Percentiles rank a stretch among this genome's conserved stretches.
phyloP scores from a whole-genome alignment of 2,797 vertebrate genomes.

The Lutjanus argentimaculatus region DNA sequence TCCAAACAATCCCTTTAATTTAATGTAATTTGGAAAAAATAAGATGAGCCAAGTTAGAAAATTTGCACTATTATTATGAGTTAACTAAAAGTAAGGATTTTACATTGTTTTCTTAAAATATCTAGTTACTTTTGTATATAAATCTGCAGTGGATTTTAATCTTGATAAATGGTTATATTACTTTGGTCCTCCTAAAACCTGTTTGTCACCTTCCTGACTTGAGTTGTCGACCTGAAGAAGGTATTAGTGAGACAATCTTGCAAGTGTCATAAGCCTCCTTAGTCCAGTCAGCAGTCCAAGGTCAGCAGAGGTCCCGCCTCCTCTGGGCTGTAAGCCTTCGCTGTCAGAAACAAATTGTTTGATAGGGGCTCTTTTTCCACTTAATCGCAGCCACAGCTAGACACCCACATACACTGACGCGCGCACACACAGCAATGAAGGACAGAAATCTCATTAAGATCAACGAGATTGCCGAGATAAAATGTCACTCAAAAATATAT shows the following conservation, averaged over 20 bases:
- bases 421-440: conserved; percentile 39
- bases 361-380: conserved; percentile 57
- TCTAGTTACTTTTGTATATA: not conserved
- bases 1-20: not conserved
- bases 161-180: not conserved
- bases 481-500: conserved; percentile 76
- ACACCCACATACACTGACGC: conserved; percentile 27
- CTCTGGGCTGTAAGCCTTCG: conserved; percentile 34
- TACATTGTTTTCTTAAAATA: not conserved
- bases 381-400: conserved; percentile 39
- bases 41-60: not conserved
- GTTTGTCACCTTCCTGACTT: conserved; percentile 21
- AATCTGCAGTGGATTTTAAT: not conserved
- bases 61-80: not conserved
- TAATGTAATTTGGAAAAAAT: not conserved
- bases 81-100: not conserved
- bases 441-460: conserved; percentile 81
- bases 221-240: conserved; percentile 15
- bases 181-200: not conserved
- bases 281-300: conserved; percentile 61
- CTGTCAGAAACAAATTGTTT: conserved; percentile 67
- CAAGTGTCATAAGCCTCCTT: conserved; percentile 51
- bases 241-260: conserved; percentile 37
- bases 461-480: conserved; percentile 73
- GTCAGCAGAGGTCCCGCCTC: conserved; percentile 56